Evolutionary conservation across 2,888 invertebrate genomes (phyloP).

Genomic region (Schizaphis graminum): DNA sequence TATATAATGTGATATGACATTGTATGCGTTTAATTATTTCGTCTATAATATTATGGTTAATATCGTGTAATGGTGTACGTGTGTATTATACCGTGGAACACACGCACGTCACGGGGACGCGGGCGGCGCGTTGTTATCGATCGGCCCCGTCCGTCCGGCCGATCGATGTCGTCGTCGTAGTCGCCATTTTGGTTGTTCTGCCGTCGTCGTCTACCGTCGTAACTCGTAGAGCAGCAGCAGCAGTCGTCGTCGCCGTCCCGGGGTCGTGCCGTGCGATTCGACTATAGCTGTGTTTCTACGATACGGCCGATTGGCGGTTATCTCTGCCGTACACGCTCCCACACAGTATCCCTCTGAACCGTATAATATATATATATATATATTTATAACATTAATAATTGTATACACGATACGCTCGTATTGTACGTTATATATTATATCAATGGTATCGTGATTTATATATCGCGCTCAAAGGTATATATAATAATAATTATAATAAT

Average conservation of each 20-base stretch:
- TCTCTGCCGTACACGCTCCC: neutral
- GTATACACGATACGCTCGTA: neutral
- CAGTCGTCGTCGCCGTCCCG: neutral
- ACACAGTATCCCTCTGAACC: neutral
- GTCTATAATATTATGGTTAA: neutral
- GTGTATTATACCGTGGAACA: neutral
- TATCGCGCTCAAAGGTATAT: neutral
- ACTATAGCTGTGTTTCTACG: neutral
- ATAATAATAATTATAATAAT: neutral
- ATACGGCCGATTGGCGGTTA: neutral
- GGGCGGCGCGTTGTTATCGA: conserved; percentile 62
- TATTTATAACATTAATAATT: too few species aligned
- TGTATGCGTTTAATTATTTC: neutral
- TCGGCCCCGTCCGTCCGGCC: conserved; percentile 48
- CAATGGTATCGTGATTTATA: neutral
- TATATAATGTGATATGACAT: neutral
- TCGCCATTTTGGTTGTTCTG: conserved; percentile 55
- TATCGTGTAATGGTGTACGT: neutral
- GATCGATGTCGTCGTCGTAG: conserved; percentile 59
- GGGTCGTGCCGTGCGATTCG: neutral
- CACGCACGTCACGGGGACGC: conserved; percentile 43
- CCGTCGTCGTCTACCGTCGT: neutral
- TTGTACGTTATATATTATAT: neutral
- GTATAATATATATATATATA: neutral
- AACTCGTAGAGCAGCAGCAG: neutral